Evolutionary conservation across 2,797 vertebrate genomes (phyloP).

Genomic region (Neopelma chrysocephalum): DNA sequence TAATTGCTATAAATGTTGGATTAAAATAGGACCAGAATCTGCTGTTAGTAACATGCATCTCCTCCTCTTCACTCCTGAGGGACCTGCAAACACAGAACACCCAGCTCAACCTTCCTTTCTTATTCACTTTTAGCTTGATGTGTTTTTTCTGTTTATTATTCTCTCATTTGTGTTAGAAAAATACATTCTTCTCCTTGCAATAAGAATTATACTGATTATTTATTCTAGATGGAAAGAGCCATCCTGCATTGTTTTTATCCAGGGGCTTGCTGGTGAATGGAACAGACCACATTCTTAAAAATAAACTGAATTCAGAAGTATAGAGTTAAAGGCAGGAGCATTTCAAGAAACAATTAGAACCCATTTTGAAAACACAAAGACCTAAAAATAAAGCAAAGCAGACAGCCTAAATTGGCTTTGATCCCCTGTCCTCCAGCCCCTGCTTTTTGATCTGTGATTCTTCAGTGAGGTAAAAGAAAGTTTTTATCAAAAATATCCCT

Average conservation of each 20-base stretch:
- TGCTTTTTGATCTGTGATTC: constrained; percentile 8
- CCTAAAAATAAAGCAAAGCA: constrained; percentile 21
- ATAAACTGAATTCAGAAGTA: background rate
- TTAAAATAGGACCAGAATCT: background rate
- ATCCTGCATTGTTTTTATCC: background rate
- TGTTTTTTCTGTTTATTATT: background rate
- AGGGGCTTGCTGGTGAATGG: background rate
- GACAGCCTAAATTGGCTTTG: constrained; percentile 34
- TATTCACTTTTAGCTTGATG: background rate
- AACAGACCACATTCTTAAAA: constrained; percentile 16
- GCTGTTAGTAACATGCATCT: background rate
- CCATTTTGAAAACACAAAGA: constrained; percentile 31
- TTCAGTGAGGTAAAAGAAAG: background rate
- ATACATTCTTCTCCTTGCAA: background rate
- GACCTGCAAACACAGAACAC: background rate
- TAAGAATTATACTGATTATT: background rate
- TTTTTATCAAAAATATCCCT: constrained; percentile 23
- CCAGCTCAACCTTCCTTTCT: background rate
- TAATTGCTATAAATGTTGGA: background rate
- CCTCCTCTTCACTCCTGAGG: background rate
- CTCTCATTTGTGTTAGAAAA: background rate
- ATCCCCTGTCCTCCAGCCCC: background rate
- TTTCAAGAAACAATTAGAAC: constrained; percentile 43
- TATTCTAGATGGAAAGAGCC: background rate
- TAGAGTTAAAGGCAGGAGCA: background rate